These are phyloP conservation scores for Nannoperca obscura DNA, from an alignment of 2,797 vertebrate genomes.

Conservation along the genomic window DNA sequence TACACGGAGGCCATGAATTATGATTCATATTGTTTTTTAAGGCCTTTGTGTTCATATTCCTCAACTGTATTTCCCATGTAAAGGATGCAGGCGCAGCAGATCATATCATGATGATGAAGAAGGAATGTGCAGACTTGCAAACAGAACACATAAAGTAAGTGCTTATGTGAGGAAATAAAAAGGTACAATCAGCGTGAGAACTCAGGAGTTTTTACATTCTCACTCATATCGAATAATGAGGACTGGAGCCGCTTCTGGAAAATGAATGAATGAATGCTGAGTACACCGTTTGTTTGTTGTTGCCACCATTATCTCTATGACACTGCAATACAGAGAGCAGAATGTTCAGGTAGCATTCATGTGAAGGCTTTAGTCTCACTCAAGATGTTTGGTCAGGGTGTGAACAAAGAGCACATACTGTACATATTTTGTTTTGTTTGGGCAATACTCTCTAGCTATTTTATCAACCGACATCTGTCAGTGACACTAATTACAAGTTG, in stretches of 20 bases:
- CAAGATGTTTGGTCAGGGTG: not conserved
- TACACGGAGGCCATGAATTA: not conserved
- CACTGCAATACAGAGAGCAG: not conserved
- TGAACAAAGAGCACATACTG: not conserved
- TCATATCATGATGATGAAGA: not conserved
- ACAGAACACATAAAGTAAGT: not conserved
- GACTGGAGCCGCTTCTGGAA: not conserved
- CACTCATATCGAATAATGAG: not conserved
- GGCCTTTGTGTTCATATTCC: too few species aligned
- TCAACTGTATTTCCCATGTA: not conserved
- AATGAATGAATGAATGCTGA: not conserved
- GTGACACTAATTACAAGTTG: not conserved
- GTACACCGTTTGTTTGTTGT: conserved; percentile 25
- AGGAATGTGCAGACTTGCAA: conserved; percentile 23
- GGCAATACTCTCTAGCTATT: not conserved
- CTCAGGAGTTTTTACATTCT: not conserved
- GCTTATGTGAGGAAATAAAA: not conserved
- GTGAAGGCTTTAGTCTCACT: not conserved
- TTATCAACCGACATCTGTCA: not conserved
- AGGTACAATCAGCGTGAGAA: conserved; percentile 28
- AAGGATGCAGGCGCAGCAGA: conserved; percentile 27
- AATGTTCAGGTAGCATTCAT: conserved; percentile 28
- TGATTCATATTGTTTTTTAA: not conserved
- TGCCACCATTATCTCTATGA: not conserved
- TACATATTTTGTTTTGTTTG: too few species aligned